A percentile compares a stretch with the other conserved stretches of the same genome.
phyloP scores from a whole-genome alignment of 2,888 invertebrate species.

The Hartigia nigra region DNA sequence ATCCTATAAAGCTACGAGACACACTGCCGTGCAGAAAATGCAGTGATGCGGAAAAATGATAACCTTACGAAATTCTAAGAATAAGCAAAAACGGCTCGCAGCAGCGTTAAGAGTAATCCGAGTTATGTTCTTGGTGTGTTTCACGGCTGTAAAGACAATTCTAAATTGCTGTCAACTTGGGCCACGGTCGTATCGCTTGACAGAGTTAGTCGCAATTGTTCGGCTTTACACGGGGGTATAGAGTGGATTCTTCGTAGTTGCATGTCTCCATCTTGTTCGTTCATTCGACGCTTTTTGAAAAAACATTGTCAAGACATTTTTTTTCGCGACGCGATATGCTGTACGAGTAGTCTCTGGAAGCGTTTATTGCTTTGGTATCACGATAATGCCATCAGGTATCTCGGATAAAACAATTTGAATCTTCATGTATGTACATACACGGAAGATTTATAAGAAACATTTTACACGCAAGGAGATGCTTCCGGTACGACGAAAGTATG shows the following conservation, averaged over 20 bases:
- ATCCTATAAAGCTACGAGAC: neutral
- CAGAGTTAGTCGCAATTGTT: conserved; percentile 55
- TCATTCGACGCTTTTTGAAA: neutral
- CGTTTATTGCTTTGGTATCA: neutral
- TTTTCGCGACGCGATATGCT: neutral
- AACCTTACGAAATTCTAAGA: neutral
- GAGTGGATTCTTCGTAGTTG: conserved; percentile 1
- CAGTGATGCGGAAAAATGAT: neutral
- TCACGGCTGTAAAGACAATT: conserved; percentile 40
- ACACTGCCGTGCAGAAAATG: neutral
- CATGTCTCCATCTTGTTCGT: neutral
- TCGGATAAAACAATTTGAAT: neutral
- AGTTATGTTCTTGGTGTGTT: conserved; percentile 24
- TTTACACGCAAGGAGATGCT: neutral
- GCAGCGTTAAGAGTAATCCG: conserved; percentile 16
- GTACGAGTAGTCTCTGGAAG: neutral
- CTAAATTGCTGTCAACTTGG: conserved; percentile 64
- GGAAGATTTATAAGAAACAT: neutral
- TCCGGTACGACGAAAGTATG: neutral
- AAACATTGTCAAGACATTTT: neutral
- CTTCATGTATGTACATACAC: neutral
- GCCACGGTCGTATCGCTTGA: conserved; percentile 64
- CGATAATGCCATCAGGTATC: neutral
- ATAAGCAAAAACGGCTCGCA: neutral
- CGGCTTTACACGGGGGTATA: conserved; percentile 29